A percentile compares a stretch with the other conserved stretches of the same genome.
phyloP scores from a whole-genome alignment of 2,113 vertebrate genomes.

The Rhegmatorhina hoffmannsi region DNA sequence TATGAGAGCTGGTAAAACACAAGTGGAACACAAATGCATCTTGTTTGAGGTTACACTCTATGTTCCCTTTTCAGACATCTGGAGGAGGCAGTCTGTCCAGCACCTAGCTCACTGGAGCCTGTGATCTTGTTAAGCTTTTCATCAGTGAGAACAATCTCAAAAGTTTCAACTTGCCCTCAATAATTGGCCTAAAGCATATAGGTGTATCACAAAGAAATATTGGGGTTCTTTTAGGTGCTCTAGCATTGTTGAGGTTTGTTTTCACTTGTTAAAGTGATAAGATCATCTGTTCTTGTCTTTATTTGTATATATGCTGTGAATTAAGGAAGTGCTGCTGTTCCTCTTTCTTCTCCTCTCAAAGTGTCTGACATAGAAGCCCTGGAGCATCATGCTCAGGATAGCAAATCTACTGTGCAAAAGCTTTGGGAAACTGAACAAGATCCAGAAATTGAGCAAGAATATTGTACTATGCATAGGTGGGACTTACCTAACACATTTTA shows the following conservation, averaged over 20 bases:
- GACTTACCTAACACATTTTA: background rate
- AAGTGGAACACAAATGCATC: background rate
- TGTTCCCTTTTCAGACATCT: background rate
- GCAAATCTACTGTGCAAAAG: background rate
- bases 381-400: background rate
- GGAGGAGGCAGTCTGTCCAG: background rate
- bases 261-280: conserved; percentile 28
- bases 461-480: background rate
- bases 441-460: background rate
- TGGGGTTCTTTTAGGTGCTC: background rate
- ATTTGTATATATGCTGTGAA: background rate
- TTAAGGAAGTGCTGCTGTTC: conserved; percentile 3
- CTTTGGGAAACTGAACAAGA: background rate
- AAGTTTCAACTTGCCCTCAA: background rate
- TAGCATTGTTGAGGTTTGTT: conserved; percentile 25
- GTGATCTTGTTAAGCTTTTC: background rate
- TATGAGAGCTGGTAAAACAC: background rate
- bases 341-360: conserved; percentile 25
- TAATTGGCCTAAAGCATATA: background rate
- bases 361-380: conserved; percentile 14
- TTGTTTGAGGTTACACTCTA: background rate
- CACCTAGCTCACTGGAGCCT: background rate
- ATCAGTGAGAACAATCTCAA: background rate
- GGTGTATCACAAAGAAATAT: background rate
- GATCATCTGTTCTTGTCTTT: conserved; percentile 23